Conservation (phyloP, 2,113 vertebrate genomes). For the Pterocles gutturalis region DNA sequence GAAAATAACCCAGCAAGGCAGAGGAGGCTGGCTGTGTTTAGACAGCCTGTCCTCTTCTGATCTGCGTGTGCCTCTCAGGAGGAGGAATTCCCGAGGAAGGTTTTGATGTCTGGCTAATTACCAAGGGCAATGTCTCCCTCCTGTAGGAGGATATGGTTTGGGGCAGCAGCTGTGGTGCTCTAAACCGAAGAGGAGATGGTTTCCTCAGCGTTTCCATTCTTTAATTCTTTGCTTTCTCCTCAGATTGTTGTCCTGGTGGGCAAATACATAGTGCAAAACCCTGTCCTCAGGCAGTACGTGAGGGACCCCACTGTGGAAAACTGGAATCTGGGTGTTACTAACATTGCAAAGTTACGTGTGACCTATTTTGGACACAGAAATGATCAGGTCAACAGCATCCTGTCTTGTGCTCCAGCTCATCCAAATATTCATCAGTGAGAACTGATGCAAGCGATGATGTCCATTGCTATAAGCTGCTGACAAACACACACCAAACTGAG, state of each 20-base stretch:
- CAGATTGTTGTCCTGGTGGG: background rate
- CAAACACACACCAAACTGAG: background rate
- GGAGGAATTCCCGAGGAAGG: slow-evolving; percentile 20
- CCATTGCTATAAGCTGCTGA: background rate
- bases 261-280: background rate
- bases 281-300: background rate
- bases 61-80: slow-evolving; percentile 12
- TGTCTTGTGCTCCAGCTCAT: background rate
- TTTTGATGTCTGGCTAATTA: slow-evolving; percentile 6
- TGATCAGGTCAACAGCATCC: background rate
- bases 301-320: background rate
- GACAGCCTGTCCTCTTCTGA: slow-evolving; percentile 45
- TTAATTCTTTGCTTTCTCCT: background rate
- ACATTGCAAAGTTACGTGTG: background rate
- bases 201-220: background rate
- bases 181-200: background rate
- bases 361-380: background rate
- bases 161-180: background rate
- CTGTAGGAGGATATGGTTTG: background rate
- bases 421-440: background rate
- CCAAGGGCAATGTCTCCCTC: background rate
- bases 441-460: background rate
- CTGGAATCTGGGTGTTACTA: background rate
- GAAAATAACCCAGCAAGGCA: slow-evolving; percentile 28
- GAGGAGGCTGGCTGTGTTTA: background rate